phyloP scores from a whole-genome alignment of 2,113 vertebrate species.

The Neofelis nebulosa region DNA sequence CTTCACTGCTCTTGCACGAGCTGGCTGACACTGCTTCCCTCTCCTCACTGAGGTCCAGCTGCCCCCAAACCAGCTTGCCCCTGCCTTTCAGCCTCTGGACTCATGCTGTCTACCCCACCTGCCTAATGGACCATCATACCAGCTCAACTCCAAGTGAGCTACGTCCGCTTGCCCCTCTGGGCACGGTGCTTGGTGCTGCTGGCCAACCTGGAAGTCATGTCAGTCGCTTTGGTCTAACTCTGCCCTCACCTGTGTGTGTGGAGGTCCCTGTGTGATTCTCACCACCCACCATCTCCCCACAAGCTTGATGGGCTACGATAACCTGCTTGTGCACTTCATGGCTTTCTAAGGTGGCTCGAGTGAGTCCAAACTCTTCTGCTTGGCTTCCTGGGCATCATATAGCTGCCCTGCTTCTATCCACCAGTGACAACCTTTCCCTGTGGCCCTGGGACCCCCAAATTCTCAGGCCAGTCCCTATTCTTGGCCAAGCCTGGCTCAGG shows the following conservation, averaged over 20 bases:
- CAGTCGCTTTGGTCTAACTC: background rate
- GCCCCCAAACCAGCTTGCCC: background rate
- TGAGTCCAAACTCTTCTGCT: background rate
- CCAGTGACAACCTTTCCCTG: background rate
- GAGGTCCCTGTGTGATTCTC: background rate
- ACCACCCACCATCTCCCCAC: no score
- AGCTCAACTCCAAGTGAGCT: background rate
- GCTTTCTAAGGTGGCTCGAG: background rate
- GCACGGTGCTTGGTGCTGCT: background rate
- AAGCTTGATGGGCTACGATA: fast-evolving
- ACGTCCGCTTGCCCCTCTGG: background rate
- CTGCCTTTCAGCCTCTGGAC: background rate
- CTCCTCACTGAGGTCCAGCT: background rate
- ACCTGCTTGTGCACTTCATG: background rate
- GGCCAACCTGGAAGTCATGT: background rate
- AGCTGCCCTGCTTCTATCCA: background rate
- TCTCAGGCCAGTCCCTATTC: background rate
- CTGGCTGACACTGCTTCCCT: background rate
- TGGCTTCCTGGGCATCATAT: background rate
- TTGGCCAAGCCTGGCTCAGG: background rate
- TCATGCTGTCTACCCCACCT: background rate
- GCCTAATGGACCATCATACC: background rate
- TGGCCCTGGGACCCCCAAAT: background rate
- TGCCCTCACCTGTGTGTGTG: background rate
- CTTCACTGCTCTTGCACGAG: background rate